Evolutionary conservation across 2,888 invertebrate genomes (phyloP).

Genomic region (Euclidia mi): DNA sequence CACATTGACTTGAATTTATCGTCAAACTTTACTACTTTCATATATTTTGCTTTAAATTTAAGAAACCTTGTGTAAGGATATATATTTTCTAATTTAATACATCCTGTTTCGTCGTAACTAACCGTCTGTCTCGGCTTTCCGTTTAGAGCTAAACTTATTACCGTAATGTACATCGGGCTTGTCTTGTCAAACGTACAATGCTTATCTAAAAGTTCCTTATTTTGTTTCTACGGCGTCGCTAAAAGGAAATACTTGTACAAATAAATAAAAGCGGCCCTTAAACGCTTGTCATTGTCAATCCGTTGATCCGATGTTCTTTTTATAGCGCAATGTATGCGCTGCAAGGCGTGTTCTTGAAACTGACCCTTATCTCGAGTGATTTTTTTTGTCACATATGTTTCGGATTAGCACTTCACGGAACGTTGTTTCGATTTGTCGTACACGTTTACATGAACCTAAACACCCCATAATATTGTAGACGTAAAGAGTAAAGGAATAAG

Average conservation of each 20-base stretch:
- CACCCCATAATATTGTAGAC: conserved; percentile 53
- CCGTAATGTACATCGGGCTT: conserved; percentile 77
- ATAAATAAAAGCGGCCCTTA: conserved; percentile 86
- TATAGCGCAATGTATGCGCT: conserved; percentile 79
- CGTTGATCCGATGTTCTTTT: conserved; percentile 82
- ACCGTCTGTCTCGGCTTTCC: conserved; percentile 69
- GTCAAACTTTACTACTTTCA: conserved; percentile 54
- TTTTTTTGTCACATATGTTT: conserved; percentile 87
- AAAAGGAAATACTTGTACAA: conserved; percentile 89
- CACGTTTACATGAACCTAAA: conserved; percentile 44
- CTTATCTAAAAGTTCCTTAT: conserved; percentile 87
- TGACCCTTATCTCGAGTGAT: conserved; percentile 84
- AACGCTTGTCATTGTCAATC: conserved; percentile 89
- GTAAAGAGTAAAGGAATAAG: conserved; percentile 41
- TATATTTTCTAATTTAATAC: conserved; percentile 80
- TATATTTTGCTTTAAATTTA: conserved; percentile 54
- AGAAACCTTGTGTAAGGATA: conserved; percentile 50
- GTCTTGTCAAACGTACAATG: conserved; percentile 72
- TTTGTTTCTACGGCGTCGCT: conserved; percentile 81
- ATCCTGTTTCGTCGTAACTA: conserved; percentile 73
- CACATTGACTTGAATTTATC: conserved; percentile 52
- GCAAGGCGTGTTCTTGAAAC: conserved; percentile 84
- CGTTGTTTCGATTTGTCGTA: conserved; percentile 72
- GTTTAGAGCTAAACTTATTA: conserved; percentile 78
- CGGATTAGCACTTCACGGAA: conserved; percentile 88